Evolutionary conservation across 2,113 vertebrate genomes (phyloP).

Genomic region (Tachysurus fulvidraco): DNA sequence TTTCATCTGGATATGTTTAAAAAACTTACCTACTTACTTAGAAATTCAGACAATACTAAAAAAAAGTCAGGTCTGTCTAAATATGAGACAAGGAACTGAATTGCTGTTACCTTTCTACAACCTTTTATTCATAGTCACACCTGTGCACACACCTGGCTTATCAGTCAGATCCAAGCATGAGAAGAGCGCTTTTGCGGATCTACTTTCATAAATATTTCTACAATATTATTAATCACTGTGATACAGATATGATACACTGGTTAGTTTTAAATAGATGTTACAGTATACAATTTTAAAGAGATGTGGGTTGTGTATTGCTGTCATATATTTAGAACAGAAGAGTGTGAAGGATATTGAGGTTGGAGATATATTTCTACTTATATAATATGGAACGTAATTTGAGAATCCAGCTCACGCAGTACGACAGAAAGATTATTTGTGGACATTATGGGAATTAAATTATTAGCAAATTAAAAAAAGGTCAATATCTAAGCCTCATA

Average conservation of each 20-base stretch:
- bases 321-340: not conserved
- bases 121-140: not conserved
- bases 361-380: not conserved
- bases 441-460: not conserved
- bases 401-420: not conserved
- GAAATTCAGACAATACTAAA: not conserved
- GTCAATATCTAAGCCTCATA: not conserved
- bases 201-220: not conserved
- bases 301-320: not conserved
- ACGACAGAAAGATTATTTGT: not conserved
- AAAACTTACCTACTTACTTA: not conserved
- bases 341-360: not conserved
- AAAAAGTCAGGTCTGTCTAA: not conserved
- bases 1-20: not conserved
- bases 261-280: not conserved
- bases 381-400: not conserved
- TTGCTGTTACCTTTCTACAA: not conserved
- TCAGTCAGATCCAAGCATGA: not conserved
- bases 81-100: not conserved
- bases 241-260: not conserved
- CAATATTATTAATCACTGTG: not conserved
- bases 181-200: not conserved
- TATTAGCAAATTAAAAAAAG: not conserved
- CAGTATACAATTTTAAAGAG: not conserved
- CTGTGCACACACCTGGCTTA: not conserved